Percentiles rank a stretch among this genome's conserved stretches.
Evolutionary conservation across 2,113 vertebrate species (phyloP).

Genomic region (Neodon shergylaensis): DNA sequence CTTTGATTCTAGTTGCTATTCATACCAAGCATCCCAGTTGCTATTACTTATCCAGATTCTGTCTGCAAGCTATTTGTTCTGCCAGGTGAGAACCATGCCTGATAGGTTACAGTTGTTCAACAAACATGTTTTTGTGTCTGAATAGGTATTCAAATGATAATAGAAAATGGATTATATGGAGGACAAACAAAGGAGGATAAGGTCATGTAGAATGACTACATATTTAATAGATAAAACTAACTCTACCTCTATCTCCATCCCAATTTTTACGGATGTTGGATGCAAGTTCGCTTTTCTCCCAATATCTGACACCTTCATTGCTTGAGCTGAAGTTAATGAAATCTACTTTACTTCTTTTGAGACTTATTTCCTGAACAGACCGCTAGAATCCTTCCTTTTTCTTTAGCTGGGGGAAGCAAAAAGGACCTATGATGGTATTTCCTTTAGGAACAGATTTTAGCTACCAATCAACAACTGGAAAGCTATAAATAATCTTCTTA

Average conservation of each 20-base stretch:
- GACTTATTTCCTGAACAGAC: background rate
- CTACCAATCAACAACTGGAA: constrained; percentile 11
- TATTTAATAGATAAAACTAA: constrained; percentile 13
- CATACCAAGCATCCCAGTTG: background rate
- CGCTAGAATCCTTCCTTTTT: background rate
- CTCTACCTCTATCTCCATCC: background rate
- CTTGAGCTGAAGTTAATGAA: background rate
- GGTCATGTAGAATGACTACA: background rate
- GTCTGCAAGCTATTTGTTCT: constrained; percentile 8
- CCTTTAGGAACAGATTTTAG: background rate
- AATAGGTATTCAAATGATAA: background rate
- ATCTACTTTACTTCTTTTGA: background rate
- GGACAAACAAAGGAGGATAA: constrained; percentile 39
- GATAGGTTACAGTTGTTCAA: background rate
- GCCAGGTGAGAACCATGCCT: background rate
- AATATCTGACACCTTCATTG: background rate
- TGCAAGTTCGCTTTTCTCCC: background rate
- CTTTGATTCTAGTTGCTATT: background rate
- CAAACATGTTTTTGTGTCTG: constrained; percentile 34
- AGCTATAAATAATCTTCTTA: constrained; percentile 16
- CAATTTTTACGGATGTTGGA: background rate
- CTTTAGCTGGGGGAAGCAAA: background rate
- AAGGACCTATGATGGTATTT: background rate
- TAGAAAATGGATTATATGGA: background rate
- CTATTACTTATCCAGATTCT: constrained; percentile 17